Evolutionary conservation across 2,113 vertebrate genomes (phyloP).

Genomic region (Phocoena sinus): DNA sequence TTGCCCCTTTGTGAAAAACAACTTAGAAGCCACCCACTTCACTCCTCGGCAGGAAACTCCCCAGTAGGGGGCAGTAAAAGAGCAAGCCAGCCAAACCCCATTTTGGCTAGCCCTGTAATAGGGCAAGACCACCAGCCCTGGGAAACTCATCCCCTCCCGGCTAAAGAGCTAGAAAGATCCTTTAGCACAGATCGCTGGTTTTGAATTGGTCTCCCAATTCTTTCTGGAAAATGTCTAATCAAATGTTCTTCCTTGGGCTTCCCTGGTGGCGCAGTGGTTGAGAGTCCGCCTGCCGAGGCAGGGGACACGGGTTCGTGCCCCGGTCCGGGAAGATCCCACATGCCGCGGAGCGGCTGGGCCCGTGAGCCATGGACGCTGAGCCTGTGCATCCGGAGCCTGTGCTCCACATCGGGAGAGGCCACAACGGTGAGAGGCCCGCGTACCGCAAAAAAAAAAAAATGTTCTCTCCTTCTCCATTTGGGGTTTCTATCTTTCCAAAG

Average conservation of each 20-base stretch:
- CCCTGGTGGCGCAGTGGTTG: too few relatives aligned
- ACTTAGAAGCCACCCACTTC: neutral
- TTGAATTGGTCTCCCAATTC: rapidly evolving
- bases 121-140: neutral
- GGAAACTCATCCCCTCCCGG: neutral
- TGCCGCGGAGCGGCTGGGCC: too few relatives aligned
- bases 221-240: rapidly evolving
- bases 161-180: neutral
- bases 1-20: neutral
- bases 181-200: neutral
- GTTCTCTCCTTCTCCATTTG: neutral
- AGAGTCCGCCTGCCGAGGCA: too few relatives aligned
- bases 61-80: conserved; percentile 78
- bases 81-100: conserved; percentile 50
- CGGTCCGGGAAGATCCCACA: too few relatives aligned
- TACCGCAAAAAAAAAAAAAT: too few relatives aligned
- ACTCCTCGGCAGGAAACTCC: neutral
- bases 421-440: too few relatives aligned
- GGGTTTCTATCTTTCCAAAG: neutral
- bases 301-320: too few relatives aligned
- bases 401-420: too few relatives aligned
- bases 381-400: too few relatives aligned
- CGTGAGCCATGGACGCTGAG: too few relatives aligned
- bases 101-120: neutral
- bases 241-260: neutral